These are phyloP conservation scores for Masticophis lateralis DNA, from an alignment of 2,797 vertebrate genomes.

Conservation along the genomic window DNA sequence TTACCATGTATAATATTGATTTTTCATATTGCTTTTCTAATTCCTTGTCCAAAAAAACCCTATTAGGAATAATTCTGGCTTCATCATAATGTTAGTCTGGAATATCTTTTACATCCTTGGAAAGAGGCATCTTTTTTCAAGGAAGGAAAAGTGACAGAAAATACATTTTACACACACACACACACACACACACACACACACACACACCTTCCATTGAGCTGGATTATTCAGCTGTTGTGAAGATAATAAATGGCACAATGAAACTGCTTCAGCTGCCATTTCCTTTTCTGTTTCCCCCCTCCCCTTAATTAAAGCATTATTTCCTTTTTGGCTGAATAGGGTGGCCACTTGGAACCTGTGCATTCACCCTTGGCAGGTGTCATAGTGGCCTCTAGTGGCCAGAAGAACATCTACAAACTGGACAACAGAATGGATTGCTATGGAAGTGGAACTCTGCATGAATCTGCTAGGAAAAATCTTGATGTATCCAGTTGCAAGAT, in stretches of 20 bases:
- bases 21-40: background rate
- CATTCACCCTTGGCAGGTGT: conserved; percentile 15
- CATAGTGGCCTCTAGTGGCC: conserved; percentile 23
- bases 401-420: background rate
- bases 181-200: background rate
- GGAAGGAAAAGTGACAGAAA: background rate
- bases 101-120: background rate
- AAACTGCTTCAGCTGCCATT: background rate
- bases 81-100: background rate
- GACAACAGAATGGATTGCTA: background rate
- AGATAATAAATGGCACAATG: background rate
- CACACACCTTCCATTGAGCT: background rate
- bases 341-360: background rate
- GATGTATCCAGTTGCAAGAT: background rate
- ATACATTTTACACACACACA: background rate
- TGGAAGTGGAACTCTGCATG: background rate
- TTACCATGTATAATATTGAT: background rate
- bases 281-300: background rate
- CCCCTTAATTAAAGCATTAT: background rate
- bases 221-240: background rate
- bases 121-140: background rate
- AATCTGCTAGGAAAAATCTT: background rate
- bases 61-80: background rate
- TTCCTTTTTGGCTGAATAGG: background rate
- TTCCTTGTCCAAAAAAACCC: background rate